These are phyloP conservation scores for Acleris cristana DNA, from an alignment of 2,888 invertebrate species.

Conservation along the genomic window DNA sequence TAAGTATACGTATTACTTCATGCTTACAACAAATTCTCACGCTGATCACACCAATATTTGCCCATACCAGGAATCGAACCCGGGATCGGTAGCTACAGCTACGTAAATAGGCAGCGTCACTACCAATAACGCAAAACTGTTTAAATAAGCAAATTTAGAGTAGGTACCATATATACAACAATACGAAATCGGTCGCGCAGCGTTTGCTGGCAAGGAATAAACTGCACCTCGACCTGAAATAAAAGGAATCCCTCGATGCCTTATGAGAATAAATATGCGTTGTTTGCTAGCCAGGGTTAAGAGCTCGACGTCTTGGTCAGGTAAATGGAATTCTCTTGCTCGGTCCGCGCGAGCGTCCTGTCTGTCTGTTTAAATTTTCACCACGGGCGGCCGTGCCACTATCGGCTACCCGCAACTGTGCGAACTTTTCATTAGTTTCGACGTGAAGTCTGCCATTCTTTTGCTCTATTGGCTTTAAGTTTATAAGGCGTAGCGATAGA, in stretches of 20 bases:
- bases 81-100: too few species aligned
- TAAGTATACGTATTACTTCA: too few species aligned
- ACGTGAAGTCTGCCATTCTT: constrained; percentile 42
- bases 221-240: background rate
- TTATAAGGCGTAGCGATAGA: background rate
- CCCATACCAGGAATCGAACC: too few species aligned
- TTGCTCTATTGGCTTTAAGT: background rate
- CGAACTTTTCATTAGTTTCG: constrained; percentile 49
- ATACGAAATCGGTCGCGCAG: too few species aligned
- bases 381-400: constrained; percentile 43
- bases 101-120: too few species aligned
- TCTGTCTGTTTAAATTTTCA: constrained; percentile 63
- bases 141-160: too few species aligned
- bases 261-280: constrained; percentile 31
- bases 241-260: constrained; percentile 16
- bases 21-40: too few species aligned
- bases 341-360: constrained; percentile 44
- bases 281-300: constrained; percentile 25
- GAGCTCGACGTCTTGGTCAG: constrained; percentile 43
- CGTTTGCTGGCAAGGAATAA: too few species aligned
- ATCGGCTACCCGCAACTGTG: constrained; percentile 20
- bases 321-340: constrained; percentile 69
- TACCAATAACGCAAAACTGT: too few species aligned
- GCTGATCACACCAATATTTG: too few species aligned
- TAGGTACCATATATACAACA: too few species aligned